phyloP scores from a whole-genome alignment of 2,888 invertebrate species.

The Drosophila multiciliata region DNA sequence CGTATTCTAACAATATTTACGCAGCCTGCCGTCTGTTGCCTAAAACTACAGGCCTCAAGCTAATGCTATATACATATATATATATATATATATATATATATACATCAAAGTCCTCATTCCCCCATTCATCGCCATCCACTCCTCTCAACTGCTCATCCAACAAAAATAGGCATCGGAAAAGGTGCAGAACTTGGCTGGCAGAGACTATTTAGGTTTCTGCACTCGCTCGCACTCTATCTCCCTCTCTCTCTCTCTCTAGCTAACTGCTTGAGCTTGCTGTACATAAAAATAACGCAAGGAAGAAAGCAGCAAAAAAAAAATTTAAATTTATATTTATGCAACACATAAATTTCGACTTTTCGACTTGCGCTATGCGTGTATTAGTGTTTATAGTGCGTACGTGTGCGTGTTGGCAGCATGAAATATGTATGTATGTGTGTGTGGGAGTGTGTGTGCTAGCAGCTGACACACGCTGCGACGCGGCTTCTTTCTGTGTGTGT shows the following conservation, averaged over 20 bases:
- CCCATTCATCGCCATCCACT: neutral
- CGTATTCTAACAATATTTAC: constrained; percentile 60
- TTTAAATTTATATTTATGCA: constrained; percentile 79
- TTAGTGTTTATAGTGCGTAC: constrained; percentile 67
- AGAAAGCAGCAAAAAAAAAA: constrained; percentile 33
- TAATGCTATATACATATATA: constrained; percentile 50
- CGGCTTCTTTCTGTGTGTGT: constrained; percentile 44
- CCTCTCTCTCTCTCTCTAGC: neutral
- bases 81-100: constrained; percentile 56
- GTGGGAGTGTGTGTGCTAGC: constrained; percentile 22
- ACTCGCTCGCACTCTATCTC: neutral
- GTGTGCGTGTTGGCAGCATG: constrained; percentile 49
- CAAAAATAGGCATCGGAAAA: constrained; percentile 33
- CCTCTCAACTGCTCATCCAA: constrained; percentile 25
- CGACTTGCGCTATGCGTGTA: constrained; percentile 51
- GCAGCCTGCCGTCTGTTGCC: constrained; percentile 46
- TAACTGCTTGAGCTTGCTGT: constrained; percentile 45
- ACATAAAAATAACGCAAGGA: constrained; percentile 28
- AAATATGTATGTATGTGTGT: constrained; percentile 49
- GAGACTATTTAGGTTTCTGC: constrained; percentile 12
- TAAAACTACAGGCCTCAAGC: constrained; percentile 59
- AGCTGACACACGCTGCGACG: constrained; percentile 57
- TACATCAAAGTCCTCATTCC: constrained; percentile 52
- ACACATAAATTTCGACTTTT: constrained; percentile 77
- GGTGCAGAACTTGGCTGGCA: constrained; percentile 20